Base-by-base conservation (phyloP, 2,113 vertebrate species). In the Nothoprocta pentlandii region DNA sequence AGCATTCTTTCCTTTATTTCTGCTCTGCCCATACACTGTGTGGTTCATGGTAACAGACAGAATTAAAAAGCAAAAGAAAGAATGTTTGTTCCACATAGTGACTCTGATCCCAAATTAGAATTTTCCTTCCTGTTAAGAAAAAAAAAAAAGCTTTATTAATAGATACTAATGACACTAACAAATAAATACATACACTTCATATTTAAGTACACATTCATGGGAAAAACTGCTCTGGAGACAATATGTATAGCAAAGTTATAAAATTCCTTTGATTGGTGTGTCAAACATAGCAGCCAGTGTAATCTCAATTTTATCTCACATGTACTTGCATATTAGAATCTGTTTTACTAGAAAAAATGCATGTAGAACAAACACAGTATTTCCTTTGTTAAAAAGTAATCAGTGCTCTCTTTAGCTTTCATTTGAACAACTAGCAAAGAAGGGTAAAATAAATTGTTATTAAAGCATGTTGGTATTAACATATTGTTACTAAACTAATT, bases 51-150 rank as follows among this genome's bases (percentile, higher is more conserved):
- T 64, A 61, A 97, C 64, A 92, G 94, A 75, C 96, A 98, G 87
- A 95, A 98, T 67, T 84, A 98, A 88, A 51, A 98, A 92, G 93
- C 66, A 97, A 82, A 98, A 79, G 77, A 90, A 82, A 89, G 84
- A 71, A 67, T 77, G 9, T 80, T 93, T 97, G 93, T 94, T 98
- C 96, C 96, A 96, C 98, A 98, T 97, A 92, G 76, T 97, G 96
- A 88, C 92, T 95, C 96, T 80, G 69, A 93, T 95, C 67, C 94
- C 97, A 97, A 93, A 73, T 78, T 69, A 89, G 92, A 53, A 11
- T 80, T 73, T 46, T 68, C 53, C 70, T 54, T 95, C 92, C 97
- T 96, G 68, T 70, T 88, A 59, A 84, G 64, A 89, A 47, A 49
- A 82, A 82, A 87, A 14, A 77, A 51, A 95, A 75, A 61, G 62